Evolutionary conservation across 2,113 vertebrate genomes (phyloP), one percentile per base, ranked within the genome.

Genomic region (Anarhynchus alexandrinus): DNA sequence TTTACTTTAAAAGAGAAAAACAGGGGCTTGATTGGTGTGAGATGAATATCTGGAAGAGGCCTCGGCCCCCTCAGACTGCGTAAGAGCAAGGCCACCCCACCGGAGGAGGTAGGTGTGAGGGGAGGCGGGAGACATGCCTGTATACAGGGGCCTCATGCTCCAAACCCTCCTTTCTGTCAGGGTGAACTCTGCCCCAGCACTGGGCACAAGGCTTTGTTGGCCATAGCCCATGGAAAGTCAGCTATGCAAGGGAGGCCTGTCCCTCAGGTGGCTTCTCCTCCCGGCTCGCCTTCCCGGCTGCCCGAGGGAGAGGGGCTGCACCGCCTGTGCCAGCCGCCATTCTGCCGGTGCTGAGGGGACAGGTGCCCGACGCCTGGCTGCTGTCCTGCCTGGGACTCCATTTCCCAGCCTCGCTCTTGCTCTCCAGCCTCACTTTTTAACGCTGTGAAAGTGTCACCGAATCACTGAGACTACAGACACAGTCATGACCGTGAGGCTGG

Each of bases 21-120:
- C 0, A 3, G 34, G 2, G 3, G 8, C 19, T 49, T 0, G 0
- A 1, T 21, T 21, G 45, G 26, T 2, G 2, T 59, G 27, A 51
- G 43, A 30, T 40, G 43, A 51, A 26, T 30, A 16, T 36, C 16
- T 74, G 11, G 23, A 85, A 85, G 34, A 59, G 26, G 55, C 22
- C 16, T 55, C 1, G 1, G 19, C 12, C 6, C 5, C 23, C 12
- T 58, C 43, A 38, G 65, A 4, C 25, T 19, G 19, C 0, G 0
- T 22, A 36, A 62, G 73, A 78, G 20, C 16, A 34, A 57, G 67
- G 38, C 18, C 5, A 18, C 5, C 4, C 16, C 1, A 2, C 15
- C 0, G 0, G 5, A 9, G 18, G 17, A 57, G 30, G 21, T 9
- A 27, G 42, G 20, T 19, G 10, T 45, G 78, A 79, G 11, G 14